These are phyloP conservation scores for Origma solitaria DNA, from an alignment of 2,113 vertebrate species.

Conservation along the genomic window DNA sequence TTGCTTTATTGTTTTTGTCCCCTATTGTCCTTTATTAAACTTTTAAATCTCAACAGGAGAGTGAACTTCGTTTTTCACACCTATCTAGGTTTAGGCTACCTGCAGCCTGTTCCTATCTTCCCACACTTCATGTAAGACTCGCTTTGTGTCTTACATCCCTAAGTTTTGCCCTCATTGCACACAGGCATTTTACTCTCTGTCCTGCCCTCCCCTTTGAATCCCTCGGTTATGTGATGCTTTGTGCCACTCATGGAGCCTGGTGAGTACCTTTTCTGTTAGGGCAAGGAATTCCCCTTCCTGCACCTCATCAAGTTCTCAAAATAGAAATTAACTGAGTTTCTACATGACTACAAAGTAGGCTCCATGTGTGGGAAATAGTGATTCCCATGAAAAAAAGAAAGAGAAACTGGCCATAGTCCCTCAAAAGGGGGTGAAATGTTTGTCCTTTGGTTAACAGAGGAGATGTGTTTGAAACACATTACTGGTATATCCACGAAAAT, in stretches of 20 bases:
- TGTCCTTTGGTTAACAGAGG: background rate
- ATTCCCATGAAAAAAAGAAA: background rate
- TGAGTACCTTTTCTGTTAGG: background rate
- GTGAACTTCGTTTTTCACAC: too few species aligned
- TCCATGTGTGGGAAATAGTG: background rate
- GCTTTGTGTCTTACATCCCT: background rate
- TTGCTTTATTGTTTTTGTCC: too few species aligned
- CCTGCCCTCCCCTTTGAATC: background rate
- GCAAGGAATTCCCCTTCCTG: background rate
- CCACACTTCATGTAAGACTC: rapidly evolving
- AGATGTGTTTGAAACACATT: background rate
- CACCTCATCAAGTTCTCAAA: background rate
- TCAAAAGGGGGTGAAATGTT: background rate
- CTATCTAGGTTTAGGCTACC: too few species aligned
- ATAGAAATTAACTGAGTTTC: background rate
- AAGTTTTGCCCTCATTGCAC: background rate
- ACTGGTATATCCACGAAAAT: background rate
- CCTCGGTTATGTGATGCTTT: rapidly evolving
- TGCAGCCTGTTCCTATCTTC: too few species aligned
- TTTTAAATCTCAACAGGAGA: too few species aligned
- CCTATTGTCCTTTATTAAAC: too few species aligned
- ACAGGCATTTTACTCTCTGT: background rate
- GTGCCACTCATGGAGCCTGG: background rate
- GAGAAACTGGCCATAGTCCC: background rate
- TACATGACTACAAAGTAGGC: background rate